A percentile compares a stretch with the other conserved stretches of the same genome.
Evolutionary conservation across 2,113 vertebrate species (phyloP).

Genomic region (Myxocyprinus asiaticus): DNA sequence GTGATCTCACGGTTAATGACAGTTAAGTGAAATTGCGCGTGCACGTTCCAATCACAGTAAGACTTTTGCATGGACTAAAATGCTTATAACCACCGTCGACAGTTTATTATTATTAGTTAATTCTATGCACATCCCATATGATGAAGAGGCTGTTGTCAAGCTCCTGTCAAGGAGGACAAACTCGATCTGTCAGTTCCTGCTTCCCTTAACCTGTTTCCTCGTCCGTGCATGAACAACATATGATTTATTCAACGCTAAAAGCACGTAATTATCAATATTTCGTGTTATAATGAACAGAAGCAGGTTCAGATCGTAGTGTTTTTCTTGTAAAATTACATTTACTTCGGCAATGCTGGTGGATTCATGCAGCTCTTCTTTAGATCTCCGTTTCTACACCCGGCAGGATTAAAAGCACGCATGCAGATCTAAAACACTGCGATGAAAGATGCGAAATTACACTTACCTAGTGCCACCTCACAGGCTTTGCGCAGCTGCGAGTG

Average conservation of each 20-base stretch:
- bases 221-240: not conserved
- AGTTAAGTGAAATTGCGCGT: not conserved
- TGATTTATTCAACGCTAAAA: not conserved
- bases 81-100: not conserved
- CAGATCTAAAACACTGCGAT: conserved; percentile 59
- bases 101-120: not conserved
- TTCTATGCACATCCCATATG: not conserved
- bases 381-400: conserved; percentile 36
- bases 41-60: not conserved
- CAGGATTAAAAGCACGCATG: conserved; percentile 65
- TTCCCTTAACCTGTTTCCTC: conserved; percentile 37
- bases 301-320: not conserved
- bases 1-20: not conserved
- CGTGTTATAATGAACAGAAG: too few relatives aligned
- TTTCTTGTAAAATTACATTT: not conserved
- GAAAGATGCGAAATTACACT: conserved; percentile 61
- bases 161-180: conserved; percentile 47
- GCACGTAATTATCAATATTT: not conserved
- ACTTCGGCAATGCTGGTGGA: conserved; percentile 34
- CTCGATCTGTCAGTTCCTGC: conserved; percentile 32
- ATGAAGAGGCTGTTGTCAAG: conserved; percentile 14
- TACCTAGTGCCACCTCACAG: conserved; percentile 95
- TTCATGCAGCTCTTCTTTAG: not conserved
- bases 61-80: not conserved
- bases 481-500: conserved; percentile 97